Base-by-base conservation (phyloP, 2,113 vertebrate species). In the Lepus americanus region DNA sequence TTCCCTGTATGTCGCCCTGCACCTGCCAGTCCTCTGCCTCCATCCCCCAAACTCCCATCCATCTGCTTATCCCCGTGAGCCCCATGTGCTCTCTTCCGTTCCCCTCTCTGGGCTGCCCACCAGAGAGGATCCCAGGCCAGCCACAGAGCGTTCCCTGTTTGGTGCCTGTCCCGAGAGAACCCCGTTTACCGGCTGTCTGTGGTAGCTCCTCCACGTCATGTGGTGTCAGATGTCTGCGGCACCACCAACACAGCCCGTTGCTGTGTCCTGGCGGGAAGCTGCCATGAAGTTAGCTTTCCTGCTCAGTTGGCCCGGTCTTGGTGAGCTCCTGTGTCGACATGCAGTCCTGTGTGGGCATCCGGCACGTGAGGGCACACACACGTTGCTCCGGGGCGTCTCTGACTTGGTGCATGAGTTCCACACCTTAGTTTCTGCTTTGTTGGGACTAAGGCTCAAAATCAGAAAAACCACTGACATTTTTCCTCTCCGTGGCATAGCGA, bases 361-460 rank as follows among this genome's bases (percentile, higher is more conserved):
- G 31, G 11, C 51, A 11, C 11, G 6, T 0, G 6, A 33, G 0
- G 49, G 17, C 12, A 9, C 7, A 17, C 2, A 3, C 12, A 20
- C 25, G 13, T 7, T 25, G 39, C 61, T 17, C 53, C 10, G 2
- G 25, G 33, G 1, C 1, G 66, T 44, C 73, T 44, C 59, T 39
- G 17, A 59, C 92, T 70, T 33, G 39, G 5, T 78, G 33, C 61
- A 2, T 31, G 44, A 63, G 23, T 77, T 73, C 69, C 63, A 69
- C 90, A 66, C 61, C 12, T 70, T 78, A 16, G 7, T 22, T 51
- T 90, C 44, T 72, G 2, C 33, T 55, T 76, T 16, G 14, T 17
- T 78, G 23, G 12, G 31, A 51, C 53, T 19, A 25, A 87, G 76
- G 33, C 23, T 59, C 9, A n/a, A n/a, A 36, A 39, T 51, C 13